Evolutionary conservation across 1,140 invertebrate species (phyloP), one percentile per base, ranked within the genome.

Genomic region (Tyrophagus putrescentiae): DNA sequence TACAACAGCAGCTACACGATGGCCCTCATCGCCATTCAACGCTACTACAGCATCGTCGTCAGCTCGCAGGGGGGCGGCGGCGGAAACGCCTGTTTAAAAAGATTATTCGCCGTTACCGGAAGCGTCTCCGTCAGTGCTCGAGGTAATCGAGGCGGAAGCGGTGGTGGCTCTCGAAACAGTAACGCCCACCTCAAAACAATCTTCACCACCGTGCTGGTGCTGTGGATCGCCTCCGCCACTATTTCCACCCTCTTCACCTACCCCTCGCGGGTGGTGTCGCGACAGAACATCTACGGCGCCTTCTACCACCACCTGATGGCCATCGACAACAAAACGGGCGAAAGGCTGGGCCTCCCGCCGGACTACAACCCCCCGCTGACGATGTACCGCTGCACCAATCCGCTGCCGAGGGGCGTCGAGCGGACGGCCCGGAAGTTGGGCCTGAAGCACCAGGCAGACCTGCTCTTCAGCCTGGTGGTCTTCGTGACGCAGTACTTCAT

Each of bases 1-100:
- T 79, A 77, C 64, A 76, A 76, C 7, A 78, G 76, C 0, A 76
- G 76, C 0, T 72, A 77, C 52, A 78, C 77, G 4, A 72, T 78
- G 65, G 73, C 73, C 5, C 72, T 70, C 13, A 79, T 78, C 54
- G 77, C 77, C 0, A 32, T 77, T 1, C 76, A 79, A 64, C 66
- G 76, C 25, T 75, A 76, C 60, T 65, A 67, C 50, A 72, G 76
- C n/a, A 73, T 77, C 25, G 67, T 75, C 27, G n/a, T 33, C 6
- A 41, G 18, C 7, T 6, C 29, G 16, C n/a, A 54, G 7, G 7
- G n/a, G 6, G n/a, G n/a, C n/a, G n/a, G n/a, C n/a, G n/a, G n/a
- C n/a, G n/a, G n/a, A n/a, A n/a, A n/a, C n/a, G n/a, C n/a, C n/a
- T n/a, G n/a, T n/a, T n/a, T n/a, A n/a, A n/a, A n/a, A n/a, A n/a